These are phyloP conservation scores for human (Homo sapiens) DNA, from an alignment of 2,113 vertebrate genomes.

Conservation along the genomic window DNA sequence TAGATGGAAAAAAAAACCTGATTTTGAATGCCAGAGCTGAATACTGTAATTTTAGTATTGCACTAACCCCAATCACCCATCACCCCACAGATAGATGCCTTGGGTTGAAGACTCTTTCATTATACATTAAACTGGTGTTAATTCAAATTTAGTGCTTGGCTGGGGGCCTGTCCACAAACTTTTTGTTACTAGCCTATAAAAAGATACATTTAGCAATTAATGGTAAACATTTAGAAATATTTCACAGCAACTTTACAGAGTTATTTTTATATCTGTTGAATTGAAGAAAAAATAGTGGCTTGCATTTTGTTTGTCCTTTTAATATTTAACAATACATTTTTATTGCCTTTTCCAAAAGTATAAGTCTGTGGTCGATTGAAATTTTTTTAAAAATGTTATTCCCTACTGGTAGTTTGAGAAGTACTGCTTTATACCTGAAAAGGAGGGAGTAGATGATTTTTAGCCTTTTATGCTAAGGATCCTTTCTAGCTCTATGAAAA, in stretches of 20 bases:
- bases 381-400: background rate
- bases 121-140: background rate
- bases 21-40: background rate
- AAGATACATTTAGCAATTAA: background rate
- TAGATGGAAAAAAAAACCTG: background rate
- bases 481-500: background rate
- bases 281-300: background rate
- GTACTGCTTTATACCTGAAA: background rate
- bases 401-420: background rate
- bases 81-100: background rate
- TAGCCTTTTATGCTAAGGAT: background rate
- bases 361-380: background rate
- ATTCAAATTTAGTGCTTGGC: background rate
- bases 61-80: background rate
- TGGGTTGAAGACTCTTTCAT: background rate
- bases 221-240: background rate
- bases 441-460: background rate
- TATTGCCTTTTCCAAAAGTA: slow-evolving; percentile 9
- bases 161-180: background rate
- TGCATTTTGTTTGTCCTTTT: background rate
- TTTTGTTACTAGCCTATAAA: background rate
- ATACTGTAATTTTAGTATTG: background rate
- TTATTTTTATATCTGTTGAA: background rate
- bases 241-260: background rate
- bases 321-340: background rate